A percentile compares a stretch with the other conserved stretches of the same genome.
These are phyloP conservation scores for Lanius ludovicianus DNA, from an alignment of 2,113 vertebrate species.

Conservation along the genomic window DNA sequence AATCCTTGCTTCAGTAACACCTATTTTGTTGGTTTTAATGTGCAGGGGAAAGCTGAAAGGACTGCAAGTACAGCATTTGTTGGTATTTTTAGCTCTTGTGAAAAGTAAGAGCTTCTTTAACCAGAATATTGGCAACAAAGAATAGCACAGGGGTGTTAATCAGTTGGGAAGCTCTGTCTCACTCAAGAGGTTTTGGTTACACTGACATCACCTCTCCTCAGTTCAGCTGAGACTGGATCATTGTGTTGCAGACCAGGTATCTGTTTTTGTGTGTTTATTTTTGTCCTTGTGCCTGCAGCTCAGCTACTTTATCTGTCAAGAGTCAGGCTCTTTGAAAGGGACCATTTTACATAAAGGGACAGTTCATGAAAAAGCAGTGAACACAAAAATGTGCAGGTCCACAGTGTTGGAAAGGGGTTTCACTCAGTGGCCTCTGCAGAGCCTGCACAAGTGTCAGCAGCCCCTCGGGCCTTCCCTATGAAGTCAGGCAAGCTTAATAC, in stretches of 20 bases:
- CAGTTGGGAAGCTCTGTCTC: conserved; percentile 36
- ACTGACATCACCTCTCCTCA: background rate
- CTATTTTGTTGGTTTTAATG: background rate
- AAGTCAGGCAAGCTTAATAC: background rate
- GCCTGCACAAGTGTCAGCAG: background rate
- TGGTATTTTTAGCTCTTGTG: background rate
- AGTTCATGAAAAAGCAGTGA: background rate
- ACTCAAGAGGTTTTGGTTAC: conserved; percentile 31
- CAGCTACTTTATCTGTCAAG: background rate
- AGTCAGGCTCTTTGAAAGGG: background rate
- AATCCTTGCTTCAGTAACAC: background rate
- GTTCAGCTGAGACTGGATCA: background rate
- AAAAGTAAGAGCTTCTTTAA: conserved; percentile 40
- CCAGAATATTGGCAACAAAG: conserved; percentile 6
- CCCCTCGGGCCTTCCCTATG: background rate
- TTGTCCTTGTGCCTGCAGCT: conserved; percentile 21
- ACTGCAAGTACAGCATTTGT: conserved; percentile 2
- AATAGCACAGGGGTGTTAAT: conserved; percentile 49
- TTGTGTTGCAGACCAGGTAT: conserved; percentile 48
- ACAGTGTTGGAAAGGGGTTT: background rate
- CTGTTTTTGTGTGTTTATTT: conserved; percentile 37
- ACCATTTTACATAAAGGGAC: background rate
- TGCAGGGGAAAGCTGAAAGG: background rate
- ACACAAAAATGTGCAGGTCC: background rate
- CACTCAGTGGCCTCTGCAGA: background rate